These are phyloP conservation scores for Beris chalybata DNA, from an alignment of 2,888 invertebrate species.

Conservation along the genomic window DNA sequence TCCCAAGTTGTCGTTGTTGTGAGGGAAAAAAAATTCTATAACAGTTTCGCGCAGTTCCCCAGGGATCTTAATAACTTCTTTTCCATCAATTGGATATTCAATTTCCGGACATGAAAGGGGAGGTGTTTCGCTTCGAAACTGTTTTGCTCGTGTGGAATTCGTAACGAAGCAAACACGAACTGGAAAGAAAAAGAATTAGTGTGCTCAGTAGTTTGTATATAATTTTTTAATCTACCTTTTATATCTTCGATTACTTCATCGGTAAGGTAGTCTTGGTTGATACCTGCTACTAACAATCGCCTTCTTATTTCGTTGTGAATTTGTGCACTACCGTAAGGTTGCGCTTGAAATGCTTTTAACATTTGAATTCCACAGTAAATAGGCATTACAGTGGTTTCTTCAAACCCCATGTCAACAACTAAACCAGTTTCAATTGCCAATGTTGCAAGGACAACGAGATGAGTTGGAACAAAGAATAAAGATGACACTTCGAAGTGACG, in stretches of 20 bases:
- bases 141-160: conserved; percentile 67
- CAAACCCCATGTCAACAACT: conserved; percentile 85
- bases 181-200: conserved; percentile 45
- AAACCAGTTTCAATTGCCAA: conserved; percentile 80
- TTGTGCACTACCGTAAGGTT: conserved; percentile 75
- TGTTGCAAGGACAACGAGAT: conserved; percentile 80
- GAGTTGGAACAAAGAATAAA: conserved; percentile 80
- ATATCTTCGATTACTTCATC: conserved; percentile 73
- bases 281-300: conserved; percentile 57
- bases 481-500: conserved; percentile 88
- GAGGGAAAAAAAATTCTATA: conserved; percentile 82
- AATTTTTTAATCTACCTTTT: conserved; percentile 58
- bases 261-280: conserved; percentile 55
- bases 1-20: conserved; percentile 80
- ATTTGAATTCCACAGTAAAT: conserved; percentile 87
- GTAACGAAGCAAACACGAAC: conserved; percentile 89
- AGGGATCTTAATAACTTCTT: conserved; percentile 65
- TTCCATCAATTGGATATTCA: conserved; percentile 68
- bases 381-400: conserved; percentile 79
- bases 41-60: conserved; percentile 77
- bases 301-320: conserved; percentile 66
- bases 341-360: conserved; percentile 79
- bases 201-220: background rate
- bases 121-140: conserved; percentile 57
- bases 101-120: conserved; percentile 64